Percentiles rank a stretch among this genome's conserved stretches.
Evolutionary conservation across 2,888 invertebrate genomes (phyloP).

Genomic region (Himalopsyche anomala): DNA sequence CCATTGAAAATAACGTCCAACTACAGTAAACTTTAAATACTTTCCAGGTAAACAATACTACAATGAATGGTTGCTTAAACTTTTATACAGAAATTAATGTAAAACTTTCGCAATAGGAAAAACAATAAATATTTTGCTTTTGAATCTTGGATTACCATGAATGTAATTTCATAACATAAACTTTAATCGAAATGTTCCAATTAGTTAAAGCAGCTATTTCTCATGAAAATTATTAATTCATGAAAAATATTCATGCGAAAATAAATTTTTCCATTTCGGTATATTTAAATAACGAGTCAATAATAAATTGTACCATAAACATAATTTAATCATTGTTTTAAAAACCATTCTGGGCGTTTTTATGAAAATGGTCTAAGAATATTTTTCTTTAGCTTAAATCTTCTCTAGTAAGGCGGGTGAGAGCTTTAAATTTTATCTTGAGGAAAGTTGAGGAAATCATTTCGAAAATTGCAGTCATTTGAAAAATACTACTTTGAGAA

Average conservation of each 20-base stretch:
- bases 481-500: too few relatives aligned
- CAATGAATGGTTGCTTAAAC: slow-evolving; percentile 1
- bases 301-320: too few relatives aligned
- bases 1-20: not conserved
- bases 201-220: not conserved
- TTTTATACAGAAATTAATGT: not conserved
- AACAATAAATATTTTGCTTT: slow-evolving; percentile 19
- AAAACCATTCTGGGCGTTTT: too few relatives aligned
- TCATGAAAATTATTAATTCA: not conserved
- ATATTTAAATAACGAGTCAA: too few relatives aligned
- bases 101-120: slow-evolving; percentile 15
- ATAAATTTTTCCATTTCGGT: not conserved
- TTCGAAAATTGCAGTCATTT: too few relatives aligned
- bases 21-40: not conserved
- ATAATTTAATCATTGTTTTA: too few relatives aligned
- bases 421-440: too few relatives aligned
- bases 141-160: not conserved
- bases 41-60: not conserved
- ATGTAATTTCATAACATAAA: not conserved
- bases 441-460: too few relatives aligned
- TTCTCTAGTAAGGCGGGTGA: too few relatives aligned
- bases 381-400: too few relatives aligned
- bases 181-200: not conserved
- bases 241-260: not conserved
- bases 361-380: too few relatives aligned